Evolutionary conservation across 1,140 invertebrate species (phyloP).

Genomic region (Drosophila sulfurigaster): DNA sequence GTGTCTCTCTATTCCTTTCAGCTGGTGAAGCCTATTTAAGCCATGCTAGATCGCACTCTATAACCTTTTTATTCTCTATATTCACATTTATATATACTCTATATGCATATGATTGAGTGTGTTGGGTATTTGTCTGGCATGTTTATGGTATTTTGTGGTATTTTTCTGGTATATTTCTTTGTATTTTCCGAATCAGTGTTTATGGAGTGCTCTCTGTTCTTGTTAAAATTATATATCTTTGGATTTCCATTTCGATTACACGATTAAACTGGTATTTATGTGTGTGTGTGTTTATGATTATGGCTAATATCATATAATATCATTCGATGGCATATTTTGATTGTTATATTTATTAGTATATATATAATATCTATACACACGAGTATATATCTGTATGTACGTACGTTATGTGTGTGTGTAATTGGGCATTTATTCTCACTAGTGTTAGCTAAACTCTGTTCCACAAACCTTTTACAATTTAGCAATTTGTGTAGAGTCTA

Average conservation of each 20-base stretch:
- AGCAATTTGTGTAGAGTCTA: constrained; percentile 13
- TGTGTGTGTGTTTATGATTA: constrained; percentile 45
- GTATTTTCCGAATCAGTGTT: neutral
- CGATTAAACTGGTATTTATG: constrained; percentile 48
- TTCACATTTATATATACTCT: constrained; percentile 1
- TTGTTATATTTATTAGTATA: constrained; percentile 55
- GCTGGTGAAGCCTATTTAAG: neutral
- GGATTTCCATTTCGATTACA: constrained; percentile 22
- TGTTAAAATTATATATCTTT: constrained; percentile 29
- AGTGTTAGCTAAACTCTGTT: constrained; percentile 9
- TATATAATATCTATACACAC: constrained; percentile 31
- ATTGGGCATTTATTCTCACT: neutral
- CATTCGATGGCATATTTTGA: constrained; percentile 81
- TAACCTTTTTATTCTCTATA: neutral
- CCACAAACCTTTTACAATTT: constrained; percentile 29
- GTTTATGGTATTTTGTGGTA: neutral
- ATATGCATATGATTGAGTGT: constrained; percentile 3
- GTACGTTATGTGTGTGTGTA: constrained; percentile 12
- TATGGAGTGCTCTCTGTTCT: constrained; percentile 5
- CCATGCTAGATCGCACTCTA: constrained; percentile 2
- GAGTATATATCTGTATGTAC: constrained; percentile 44
- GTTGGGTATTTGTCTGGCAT: constrained; percentile 10
- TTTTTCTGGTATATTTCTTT: neutral
- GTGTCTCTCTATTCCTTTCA: neutral
- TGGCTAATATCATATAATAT: constrained; percentile 81